phyloP scores from a whole-genome alignment of 1,140 invertebrate genomes.

The Tetramorium parvispinum region DNA sequence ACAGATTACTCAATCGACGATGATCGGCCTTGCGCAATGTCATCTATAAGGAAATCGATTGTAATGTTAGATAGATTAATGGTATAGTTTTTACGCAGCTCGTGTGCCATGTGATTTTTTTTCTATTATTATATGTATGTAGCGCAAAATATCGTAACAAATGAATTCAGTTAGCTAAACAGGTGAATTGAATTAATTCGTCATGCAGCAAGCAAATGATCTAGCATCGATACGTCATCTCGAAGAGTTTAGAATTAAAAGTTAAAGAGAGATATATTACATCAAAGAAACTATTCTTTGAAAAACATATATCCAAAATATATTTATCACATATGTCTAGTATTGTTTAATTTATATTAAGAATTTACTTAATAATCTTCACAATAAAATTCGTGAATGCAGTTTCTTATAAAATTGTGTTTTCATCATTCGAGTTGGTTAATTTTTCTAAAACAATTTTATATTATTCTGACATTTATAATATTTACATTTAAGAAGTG shows the following conservation, averaged over 20 bases:
- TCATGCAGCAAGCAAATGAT: not conserved
- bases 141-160: not conserved
- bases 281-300: not conserved
- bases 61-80: not conserved
- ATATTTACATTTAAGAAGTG: not conserved
- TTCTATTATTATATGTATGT: not conserved
- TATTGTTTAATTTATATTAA: not conserved
- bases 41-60: not conserved
- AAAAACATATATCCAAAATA: not conserved
- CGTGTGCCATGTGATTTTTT: not conserved
- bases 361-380: not conserved
- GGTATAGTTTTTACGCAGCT: not conserved
- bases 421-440: not conserved
- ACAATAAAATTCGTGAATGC: not conserved
- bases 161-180: not conserved
- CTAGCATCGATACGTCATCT: not conserved
- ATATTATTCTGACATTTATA: not conserved
- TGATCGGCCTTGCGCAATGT: not conserved
- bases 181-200: not conserved
- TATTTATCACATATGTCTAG: not conserved
- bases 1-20: slow-evolving; percentile 23
- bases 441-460: not conserved
- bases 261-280: not conserved
- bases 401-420: not conserved
- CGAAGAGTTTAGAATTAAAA: not conserved